A percentile compares a stretch with the other conserved stretches of the same genome.
These are phyloP conservation scores for Clistopyga incitator DNA, from an alignment of 2,888 invertebrate genomes.

Conservation along the genomic window DNA sequence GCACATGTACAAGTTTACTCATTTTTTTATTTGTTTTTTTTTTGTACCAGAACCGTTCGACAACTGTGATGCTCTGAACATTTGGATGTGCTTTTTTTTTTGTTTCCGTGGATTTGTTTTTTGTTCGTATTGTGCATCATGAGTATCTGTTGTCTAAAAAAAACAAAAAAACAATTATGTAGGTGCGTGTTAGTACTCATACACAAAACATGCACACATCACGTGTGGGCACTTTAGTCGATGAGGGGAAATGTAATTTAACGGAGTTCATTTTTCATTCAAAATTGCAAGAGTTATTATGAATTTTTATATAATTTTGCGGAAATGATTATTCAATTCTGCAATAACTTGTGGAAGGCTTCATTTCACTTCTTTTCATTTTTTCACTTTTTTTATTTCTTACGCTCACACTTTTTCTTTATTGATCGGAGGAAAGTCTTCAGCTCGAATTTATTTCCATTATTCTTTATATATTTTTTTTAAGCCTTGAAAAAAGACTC, in stretches of 20 bases:
- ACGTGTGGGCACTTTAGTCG: background rate
- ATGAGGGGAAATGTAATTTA: background rate
- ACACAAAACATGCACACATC: too few relatives aligned
- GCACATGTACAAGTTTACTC: constrained; percentile 1
- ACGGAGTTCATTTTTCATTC: too few relatives aligned
- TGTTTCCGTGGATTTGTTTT: background rate
- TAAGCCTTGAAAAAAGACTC: too few relatives aligned
- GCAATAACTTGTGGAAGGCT: background rate
- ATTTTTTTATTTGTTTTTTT: constrained; percentile 15
- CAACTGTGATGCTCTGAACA: background rate
- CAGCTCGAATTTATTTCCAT: too few relatives aligned
- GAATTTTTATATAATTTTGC: background rate
- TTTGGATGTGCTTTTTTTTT: constrained; percentile 8
- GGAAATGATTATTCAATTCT: background rate
- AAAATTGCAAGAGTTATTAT: background rate
- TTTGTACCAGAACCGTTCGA: background rate
- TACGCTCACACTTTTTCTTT: too few relatives aligned
- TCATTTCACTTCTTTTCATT: too few relatives aligned
- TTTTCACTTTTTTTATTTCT: too few relatives aligned
- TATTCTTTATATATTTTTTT: too few relatives aligned
- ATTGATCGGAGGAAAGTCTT: too few relatives aligned
- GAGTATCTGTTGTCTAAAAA: background rate
- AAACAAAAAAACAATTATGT: too few relatives aligned
- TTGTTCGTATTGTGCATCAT: background rate
- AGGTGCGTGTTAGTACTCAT: too few relatives aligned